Evolutionary conservation across 2,113 vertebrate species (phyloP).

Genomic region (Indicator indicator): DNA sequence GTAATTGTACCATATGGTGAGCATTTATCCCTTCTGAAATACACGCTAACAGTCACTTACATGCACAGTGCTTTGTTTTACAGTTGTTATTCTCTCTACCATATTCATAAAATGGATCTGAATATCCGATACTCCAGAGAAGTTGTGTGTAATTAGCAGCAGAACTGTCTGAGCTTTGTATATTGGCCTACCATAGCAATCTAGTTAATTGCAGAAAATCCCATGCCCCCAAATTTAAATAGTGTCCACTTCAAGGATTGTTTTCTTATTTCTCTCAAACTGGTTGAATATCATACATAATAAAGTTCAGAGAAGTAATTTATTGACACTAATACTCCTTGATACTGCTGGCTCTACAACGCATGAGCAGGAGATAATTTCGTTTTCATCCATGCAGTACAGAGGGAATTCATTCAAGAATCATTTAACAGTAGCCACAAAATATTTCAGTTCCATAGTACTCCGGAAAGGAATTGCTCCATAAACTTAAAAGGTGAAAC

Average conservation of each 20-base stretch:
- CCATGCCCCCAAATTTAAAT: slow-evolving; percentile 60
- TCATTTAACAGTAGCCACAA: not conserved
- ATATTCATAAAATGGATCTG: slow-evolving; percentile 84
- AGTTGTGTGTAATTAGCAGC: slow-evolving; percentile 82
- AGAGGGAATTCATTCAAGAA: slow-evolving; percentile 4
- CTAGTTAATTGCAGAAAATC: slow-evolving; percentile 74
- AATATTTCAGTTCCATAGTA: not conserved
- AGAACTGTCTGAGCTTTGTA: slow-evolving; percentile 77
- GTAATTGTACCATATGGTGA: slow-evolving; percentile 96
- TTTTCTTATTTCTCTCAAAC: slow-evolving; percentile 22
- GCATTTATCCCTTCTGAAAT: slow-evolving; percentile 96
- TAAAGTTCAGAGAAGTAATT: slow-evolving; percentile 40
- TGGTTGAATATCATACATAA: slow-evolving; percentile 17
- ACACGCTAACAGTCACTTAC: slow-evolving; percentile 92
- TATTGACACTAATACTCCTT: not conserved
- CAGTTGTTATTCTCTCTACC: slow-evolving; percentile 85
- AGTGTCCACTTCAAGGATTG: slow-evolving; percentile 66
- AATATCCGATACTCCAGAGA: slow-evolving; percentile 82
- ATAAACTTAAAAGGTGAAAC: not conserved
- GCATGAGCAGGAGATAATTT: not conserved
- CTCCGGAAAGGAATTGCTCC: not conserved
- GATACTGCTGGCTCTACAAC: not conserved
- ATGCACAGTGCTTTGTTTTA: slow-evolving; percentile 91
- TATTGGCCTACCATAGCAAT: slow-evolving; percentile 72
- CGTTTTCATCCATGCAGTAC: not conserved